These are phyloP conservation scores for Crossaster papposus DNA, from an alignment of 53 echinoderm and acorn worm species.

Conservation along the genomic window DNA sequence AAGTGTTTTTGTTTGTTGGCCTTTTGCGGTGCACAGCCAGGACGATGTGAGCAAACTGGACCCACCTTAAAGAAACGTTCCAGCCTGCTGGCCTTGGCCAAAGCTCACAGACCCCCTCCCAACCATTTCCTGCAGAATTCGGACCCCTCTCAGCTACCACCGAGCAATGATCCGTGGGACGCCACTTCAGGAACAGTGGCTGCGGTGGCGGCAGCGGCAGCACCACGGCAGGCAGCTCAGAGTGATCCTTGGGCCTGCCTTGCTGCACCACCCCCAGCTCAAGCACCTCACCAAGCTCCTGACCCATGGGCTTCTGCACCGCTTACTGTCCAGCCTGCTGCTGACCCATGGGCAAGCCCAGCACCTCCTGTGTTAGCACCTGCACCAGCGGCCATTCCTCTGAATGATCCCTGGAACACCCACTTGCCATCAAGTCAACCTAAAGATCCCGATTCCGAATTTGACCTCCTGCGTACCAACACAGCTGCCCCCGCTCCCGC, in stretches of 20 bases:
- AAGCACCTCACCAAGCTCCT: constrained; percentile 32
- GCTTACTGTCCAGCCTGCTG: constrained; percentile 16
- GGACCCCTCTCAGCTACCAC: constrained; percentile 30
- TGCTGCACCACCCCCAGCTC: constrained; percentile 37
- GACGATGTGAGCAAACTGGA: constrained; percentile 44
- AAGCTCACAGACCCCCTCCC: constrained; percentile 62
- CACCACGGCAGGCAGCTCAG: constrained; percentile 22
- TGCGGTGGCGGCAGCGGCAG: constrained; percentile 17
- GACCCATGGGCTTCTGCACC: constrained; percentile 74
- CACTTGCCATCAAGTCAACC: constrained; percentile 16
- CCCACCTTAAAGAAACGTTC: constrained; percentile 37
- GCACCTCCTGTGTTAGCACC: not conserved
- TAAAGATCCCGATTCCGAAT: constrained; percentile 88
- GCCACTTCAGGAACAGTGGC: constrained; percentile 3
- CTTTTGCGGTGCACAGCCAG: constrained; percentile 43
- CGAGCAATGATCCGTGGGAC: constrained; percentile 79
- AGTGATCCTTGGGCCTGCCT: constrained; percentile 61
- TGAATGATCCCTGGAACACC: constrained; percentile 77
- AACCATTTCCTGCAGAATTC: constrained; percentile 54
- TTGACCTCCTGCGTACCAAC: constrained; percentile 76
- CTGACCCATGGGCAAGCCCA: constrained; percentile 63
- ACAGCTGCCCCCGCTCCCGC: constrained; percentile 19
- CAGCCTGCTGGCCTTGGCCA: constrained; percentile 48
- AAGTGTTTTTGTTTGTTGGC: constrained; percentile 30
- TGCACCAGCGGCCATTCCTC: constrained; percentile 19